A percentile compares a stretch with the other conserved stretches of the same genome.
Evolutionary conservation across 2,113 vertebrate genomes (phyloP).

Genomic region (Mugil cephalus): DNA sequence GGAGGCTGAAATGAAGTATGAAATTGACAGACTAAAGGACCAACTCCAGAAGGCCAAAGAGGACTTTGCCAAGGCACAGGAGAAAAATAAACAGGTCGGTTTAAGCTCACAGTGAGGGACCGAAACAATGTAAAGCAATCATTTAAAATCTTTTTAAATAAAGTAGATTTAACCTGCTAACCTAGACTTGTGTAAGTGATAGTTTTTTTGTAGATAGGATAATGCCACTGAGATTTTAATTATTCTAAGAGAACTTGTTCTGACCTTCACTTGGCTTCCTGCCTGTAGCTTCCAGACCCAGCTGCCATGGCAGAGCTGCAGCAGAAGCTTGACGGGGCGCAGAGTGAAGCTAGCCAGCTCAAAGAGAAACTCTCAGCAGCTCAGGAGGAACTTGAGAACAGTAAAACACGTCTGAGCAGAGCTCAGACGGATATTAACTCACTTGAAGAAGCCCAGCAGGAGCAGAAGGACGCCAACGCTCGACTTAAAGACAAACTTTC

Average conservation of each 20-base stretch:
- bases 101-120: not conserved
- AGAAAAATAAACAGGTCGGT: slow-evolving; percentile 80
- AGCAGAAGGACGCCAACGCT: slow-evolving; percentile 50
- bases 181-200: not conserved
- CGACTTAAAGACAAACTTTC: slow-evolving; percentile 78
- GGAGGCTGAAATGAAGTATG: slow-evolving; percentile 83
- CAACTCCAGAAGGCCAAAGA: slow-evolving; percentile 83
- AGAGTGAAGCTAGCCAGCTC: slow-evolving; percentile 80
- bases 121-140: not conserved
- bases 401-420: slow-evolving; percentile 80
- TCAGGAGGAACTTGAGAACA: slow-evolving; percentile 86
- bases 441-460: slow-evolving; percentile 55
- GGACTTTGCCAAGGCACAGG: slow-evolving; percentile 82
- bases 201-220: slow-evolving; percentile 3
- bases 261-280: not conserved
- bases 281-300: slow-evolving; percentile 85
- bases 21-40: slow-evolving; percentile 82
- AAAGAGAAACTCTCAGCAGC: slow-evolving; percentile 83
- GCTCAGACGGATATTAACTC: slow-evolving; percentile 54
- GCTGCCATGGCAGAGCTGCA: slow-evolving; percentile 84
- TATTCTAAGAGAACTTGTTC: not conserved
- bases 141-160: not conserved
- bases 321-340: slow-evolving; percentile 80
- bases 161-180: not conserved
- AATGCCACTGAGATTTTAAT: not conserved